Percentiles rank a stretch among this genome's conserved stretches.
Evolutionary conservation across 1,140 invertebrate genomes (phyloP).

Genomic region (Rhizoglyphus robini): DNA sequence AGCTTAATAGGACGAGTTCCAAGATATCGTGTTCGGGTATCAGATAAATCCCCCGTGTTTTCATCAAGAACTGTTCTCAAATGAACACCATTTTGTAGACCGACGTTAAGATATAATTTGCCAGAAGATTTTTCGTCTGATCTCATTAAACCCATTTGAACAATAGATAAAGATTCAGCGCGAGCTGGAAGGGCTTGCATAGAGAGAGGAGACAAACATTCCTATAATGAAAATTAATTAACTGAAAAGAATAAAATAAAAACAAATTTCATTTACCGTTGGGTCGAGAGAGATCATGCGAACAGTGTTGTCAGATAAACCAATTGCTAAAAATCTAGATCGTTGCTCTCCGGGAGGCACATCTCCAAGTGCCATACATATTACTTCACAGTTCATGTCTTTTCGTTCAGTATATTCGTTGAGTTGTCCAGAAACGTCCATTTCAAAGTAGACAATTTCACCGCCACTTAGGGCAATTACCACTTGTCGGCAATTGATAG

Average conservation of each 20-base stretch:
- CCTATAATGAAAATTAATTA: constrained; percentile 34
- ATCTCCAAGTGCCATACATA: constrained; percentile 94
- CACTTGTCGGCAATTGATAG: constrained; percentile 94
- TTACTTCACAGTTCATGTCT: constrained; percentile 88
- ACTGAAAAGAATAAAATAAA: constrained; percentile 7
- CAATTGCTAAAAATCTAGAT: constrained; percentile 91
- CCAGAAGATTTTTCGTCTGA: constrained; percentile 41
- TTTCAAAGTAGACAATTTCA: constrained; percentile 98
- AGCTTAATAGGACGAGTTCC: constrained; percentile 90
- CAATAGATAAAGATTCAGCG: constrained; percentile 90
- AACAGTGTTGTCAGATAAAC: constrained; percentile 89
- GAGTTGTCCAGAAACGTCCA: constrained; percentile 92
- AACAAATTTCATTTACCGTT: constrained; percentile 42
- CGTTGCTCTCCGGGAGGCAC: constrained; percentile 88
- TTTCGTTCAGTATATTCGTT: constrained; percentile 84
- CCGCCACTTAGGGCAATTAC: constrained; percentile 94
- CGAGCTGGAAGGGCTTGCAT: constrained; percentile 94
- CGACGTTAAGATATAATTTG: constrained; percentile 91
- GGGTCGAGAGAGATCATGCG: constrained; percentile 95
- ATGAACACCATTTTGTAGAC: constrained; percentile 89
- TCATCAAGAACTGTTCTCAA: constrained; percentile 88
- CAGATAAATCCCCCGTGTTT: constrained; percentile 88
- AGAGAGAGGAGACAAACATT: constrained; percentile 79
- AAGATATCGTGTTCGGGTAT: constrained; percentile 88
- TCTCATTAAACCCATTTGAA: constrained; percentile 64